Evolutionary conservation across 2,797 vertebrate genomes (phyloP).

Genomic region (Hyperoplus immaculatus): DNA sequence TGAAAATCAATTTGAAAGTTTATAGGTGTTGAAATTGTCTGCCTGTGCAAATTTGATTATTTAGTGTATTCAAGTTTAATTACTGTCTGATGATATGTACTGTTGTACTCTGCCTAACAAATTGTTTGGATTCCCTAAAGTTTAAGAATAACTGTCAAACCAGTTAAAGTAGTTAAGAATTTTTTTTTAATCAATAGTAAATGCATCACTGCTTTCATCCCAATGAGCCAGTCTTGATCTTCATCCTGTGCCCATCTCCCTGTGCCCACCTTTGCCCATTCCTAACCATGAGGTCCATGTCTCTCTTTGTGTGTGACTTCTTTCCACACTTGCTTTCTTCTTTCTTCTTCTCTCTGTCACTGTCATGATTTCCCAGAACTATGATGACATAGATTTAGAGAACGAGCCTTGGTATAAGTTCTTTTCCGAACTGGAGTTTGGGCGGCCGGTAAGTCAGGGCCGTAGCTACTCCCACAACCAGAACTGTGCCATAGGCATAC

Average conservation of each 20-base stretch:
- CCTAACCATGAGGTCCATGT: constrained; percentile 80
- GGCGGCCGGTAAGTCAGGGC: constrained; percentile 95
- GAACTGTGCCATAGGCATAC: constrained; percentile 64
- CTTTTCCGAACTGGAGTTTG: constrained; percentile 99
- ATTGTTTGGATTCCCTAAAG: neutral
- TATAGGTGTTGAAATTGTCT: neutral
- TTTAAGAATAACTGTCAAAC: neutral
- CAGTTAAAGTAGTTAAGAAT: neutral
- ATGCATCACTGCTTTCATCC: constrained; percentile 37
- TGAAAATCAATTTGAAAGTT: constrained; percentile 10
- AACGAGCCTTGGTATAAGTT: constrained; percentile 99
- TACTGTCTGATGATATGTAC: neutral
- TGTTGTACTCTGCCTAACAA: neutral
- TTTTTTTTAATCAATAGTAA: neutral
- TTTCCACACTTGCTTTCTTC: constrained; percentile 67
- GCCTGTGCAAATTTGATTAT: neutral
- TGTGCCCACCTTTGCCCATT: constrained; percentile 56
- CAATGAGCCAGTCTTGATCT: constrained; percentile 48
- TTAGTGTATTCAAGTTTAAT: neutral
- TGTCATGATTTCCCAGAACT: constrained; percentile 89
- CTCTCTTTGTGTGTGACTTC: constrained; percentile 77
- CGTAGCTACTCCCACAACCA: constrained; percentile 66
- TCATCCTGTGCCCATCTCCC: constrained; percentile 66
- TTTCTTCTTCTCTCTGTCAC: constrained; percentile 72
- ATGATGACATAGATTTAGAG: constrained; percentile 99